Evolutionary conservation across 2,797 vertebrate genomes (phyloP).

Genomic region (Sarcophilus harrisii): DNA sequence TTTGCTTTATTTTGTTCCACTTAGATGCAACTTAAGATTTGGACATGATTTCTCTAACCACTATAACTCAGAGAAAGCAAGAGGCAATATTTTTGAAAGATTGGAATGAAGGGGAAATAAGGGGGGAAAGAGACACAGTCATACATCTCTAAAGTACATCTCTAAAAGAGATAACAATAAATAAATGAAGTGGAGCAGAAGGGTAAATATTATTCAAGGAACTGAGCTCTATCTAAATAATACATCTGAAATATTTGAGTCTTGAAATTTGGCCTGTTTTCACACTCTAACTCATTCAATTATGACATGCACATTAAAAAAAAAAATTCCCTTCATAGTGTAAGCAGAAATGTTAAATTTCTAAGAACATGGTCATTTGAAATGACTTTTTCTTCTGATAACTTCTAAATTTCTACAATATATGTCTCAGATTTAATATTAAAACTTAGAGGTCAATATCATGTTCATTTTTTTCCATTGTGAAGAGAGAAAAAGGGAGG

Average conservation of each 20-base stretch:
- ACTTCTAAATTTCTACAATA: not conserved
- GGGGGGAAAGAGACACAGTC: not conserved
- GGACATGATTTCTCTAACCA: not conserved
- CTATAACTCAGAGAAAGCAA: not conserved
- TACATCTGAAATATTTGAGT: slow-evolving; percentile 4
- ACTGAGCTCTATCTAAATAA: slow-evolving; percentile 18
- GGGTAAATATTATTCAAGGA: slow-evolving; percentile 9
- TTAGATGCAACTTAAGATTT: slow-evolving; percentile 44
- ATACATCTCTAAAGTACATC: slow-evolving; percentile 31
- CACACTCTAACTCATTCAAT: not conserved
- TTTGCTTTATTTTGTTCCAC: slow-evolving; percentile 53
- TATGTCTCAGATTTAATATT: not conserved
- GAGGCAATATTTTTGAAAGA: slow-evolving; percentile 30
- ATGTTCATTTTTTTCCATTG: not conserved
- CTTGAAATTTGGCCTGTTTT: not conserved
- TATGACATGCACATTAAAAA: not conserved
- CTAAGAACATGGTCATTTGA: not conserved
- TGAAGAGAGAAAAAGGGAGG: not conserved
- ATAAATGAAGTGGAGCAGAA: slow-evolving; percentile 24
- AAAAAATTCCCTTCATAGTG: not conserved
- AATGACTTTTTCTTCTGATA: not conserved
- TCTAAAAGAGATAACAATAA: slow-evolving; percentile 6
- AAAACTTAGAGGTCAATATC: not conserved
- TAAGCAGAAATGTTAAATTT: not conserved
- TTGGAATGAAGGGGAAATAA: not conserved